These are phyloP conservation scores for Melanaphis sacchari DNA, from an alignment of 1,140 invertebrate genomes.

Conservation along the genomic window DNA sequence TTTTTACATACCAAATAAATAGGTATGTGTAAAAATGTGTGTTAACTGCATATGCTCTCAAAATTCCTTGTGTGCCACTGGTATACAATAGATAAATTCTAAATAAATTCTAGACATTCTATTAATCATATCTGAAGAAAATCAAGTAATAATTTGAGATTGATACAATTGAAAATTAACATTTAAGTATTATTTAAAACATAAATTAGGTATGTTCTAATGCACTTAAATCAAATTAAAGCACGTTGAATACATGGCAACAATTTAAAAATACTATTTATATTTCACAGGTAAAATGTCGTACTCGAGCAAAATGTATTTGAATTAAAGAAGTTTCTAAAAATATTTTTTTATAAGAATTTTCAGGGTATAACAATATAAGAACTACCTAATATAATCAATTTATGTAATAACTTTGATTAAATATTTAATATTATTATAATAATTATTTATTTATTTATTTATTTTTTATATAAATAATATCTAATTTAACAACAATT, in stretches of 20 bases:
- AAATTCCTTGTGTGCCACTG: too few species aligned
- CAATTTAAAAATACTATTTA: not conserved
- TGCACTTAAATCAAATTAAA: not conserved
- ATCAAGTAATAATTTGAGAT: too few species aligned
- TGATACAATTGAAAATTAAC: not conserved
- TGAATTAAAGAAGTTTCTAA: not conserved
- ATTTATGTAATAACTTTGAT: too few species aligned
- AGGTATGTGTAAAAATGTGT: too few species aligned
- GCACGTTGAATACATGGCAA: not conserved
- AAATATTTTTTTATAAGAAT: not conserved
- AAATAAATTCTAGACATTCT: not conserved
- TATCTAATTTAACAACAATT: not conserved
- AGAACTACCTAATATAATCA: too few species aligned
- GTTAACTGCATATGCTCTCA: too few species aligned
- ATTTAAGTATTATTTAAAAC: not conserved
- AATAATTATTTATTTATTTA: not conserved
- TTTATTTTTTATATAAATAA: too few species aligned
- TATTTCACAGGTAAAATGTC: not conserved
- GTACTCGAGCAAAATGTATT: not conserved
- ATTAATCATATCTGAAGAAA: not conserved
- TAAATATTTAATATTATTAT: not conserved
- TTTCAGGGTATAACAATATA: not conserved
- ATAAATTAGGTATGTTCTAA: not conserved
- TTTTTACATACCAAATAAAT: too few species aligned
- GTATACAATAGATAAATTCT: too few species aligned